Conservation (phyloP, 2,888 invertebrate species). For the Chaitophorus viminalis region DNA sequence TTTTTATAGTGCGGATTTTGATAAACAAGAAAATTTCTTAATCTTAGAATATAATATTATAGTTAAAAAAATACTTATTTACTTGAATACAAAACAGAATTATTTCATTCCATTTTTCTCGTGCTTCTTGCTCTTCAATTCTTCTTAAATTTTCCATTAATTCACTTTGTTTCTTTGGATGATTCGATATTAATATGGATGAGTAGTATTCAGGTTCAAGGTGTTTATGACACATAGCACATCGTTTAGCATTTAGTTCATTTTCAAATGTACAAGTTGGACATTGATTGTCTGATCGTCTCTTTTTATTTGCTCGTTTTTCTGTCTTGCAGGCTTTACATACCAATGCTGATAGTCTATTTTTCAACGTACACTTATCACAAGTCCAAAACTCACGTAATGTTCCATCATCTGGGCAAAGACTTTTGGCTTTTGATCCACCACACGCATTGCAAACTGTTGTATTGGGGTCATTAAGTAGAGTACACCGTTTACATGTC, state of each 20-base stretch:
- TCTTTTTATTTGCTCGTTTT: constrained; percentile 65
- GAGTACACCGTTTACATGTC: constrained; percentile 89
- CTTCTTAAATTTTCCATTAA: constrained; percentile 84
- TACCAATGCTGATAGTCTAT: constrained; percentile 74
- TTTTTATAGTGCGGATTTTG: not conserved
- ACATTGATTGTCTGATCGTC: constrained; percentile 68
- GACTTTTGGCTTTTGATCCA: constrained; percentile 80
- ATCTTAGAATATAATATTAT: not conserved
- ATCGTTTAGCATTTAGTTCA: constrained; percentile 72
- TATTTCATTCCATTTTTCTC: constrained; percentile 91
- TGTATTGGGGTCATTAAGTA: constrained; percentile 79
- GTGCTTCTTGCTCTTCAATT: constrained; percentile 86
- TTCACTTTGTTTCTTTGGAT: constrained; percentile 70
- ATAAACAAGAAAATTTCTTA: not conserved
- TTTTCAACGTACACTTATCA: constrained; percentile 82
- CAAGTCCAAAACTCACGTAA: constrained; percentile 83
- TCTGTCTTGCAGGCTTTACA: constrained; percentile 82
- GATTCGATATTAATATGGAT: constrained; percentile 59
- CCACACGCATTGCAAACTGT: constrained; percentile 87
- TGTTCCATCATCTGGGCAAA: constrained; percentile 75
- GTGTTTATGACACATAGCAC: constrained; percentile 78
- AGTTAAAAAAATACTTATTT: constrained; percentile 65
- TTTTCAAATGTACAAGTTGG: constrained; percentile 85
- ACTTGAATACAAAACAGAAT: constrained; percentile 88
- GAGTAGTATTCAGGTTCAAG: constrained; percentile 58